phyloP scores from a whole-genome alignment of 2,113 vertebrate species.

The Apodemus speciosus region DNA sequence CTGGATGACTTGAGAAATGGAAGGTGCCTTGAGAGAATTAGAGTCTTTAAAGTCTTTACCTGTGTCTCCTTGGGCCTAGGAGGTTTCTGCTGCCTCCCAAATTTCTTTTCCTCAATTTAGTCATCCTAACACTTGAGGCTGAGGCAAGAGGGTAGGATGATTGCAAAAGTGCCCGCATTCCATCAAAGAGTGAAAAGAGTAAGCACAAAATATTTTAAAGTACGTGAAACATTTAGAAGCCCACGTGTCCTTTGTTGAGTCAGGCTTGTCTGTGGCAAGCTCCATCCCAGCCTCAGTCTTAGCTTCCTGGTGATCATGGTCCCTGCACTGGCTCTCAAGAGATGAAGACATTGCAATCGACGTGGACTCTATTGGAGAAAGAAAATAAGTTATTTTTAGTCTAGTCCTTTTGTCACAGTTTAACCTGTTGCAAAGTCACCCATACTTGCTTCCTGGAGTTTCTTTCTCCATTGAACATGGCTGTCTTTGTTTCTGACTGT shows the following conservation, averaged over 20 bases:
- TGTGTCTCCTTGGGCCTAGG: background rate
- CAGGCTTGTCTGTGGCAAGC: background rate
- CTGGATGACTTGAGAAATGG: background rate
- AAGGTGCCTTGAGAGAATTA: background rate
- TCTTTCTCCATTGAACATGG: no score
- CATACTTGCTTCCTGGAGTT: background rate
- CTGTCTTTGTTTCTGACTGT: background rate
- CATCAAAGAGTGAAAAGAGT: background rate
- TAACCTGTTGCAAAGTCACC: background rate
- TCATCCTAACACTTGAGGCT: background rate
- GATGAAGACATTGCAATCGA: constrained; percentile 3
- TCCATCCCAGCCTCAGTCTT: background rate
- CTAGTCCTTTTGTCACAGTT: background rate
- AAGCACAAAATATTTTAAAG: background rate
- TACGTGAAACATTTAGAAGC: background rate
- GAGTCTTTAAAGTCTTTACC: background rate
- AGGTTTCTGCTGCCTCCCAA: background rate
- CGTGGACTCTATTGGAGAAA: background rate
- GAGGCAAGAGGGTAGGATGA: background rate
- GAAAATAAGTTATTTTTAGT: background rate
- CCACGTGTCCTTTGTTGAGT: background rate
- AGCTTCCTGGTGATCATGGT: background rate
- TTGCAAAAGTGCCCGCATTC: background rate
- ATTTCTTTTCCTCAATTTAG: background rate
- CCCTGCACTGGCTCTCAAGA: background rate